Conservation (phyloP, 2,888 invertebrate genomes). For the Cloeon dipterum region DNA sequence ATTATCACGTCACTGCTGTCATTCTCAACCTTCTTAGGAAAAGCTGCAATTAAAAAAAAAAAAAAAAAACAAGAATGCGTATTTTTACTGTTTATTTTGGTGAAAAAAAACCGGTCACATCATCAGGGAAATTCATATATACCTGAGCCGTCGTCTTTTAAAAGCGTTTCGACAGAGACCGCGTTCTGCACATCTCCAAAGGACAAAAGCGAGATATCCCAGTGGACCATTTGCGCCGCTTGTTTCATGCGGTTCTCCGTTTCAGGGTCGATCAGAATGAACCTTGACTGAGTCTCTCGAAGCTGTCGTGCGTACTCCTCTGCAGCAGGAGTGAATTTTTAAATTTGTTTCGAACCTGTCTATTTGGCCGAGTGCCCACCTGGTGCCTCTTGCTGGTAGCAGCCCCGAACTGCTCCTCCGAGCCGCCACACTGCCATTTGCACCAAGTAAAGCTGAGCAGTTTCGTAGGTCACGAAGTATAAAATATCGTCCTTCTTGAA, state of each 20-base stretch:
- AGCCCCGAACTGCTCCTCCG: conserved; percentile 5
- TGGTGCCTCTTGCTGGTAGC: conserved; percentile 2
- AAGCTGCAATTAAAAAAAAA: too few relatives aligned
- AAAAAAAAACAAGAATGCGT: too few relatives aligned
- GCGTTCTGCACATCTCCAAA: not conserved
- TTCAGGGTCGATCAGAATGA: not conserved
- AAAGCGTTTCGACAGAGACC: not conserved
- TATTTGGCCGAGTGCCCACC: too few relatives aligned
- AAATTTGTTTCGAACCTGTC: too few relatives aligned
- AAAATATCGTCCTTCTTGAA: conserved; percentile 6
- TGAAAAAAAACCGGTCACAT: too few relatives aligned
- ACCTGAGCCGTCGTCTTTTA: not conserved
- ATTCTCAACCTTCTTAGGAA: not conserved
- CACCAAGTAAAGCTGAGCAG: conserved; percentile 2
- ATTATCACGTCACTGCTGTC: not conserved
- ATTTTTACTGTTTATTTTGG: too few relatives aligned
- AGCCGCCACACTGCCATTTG: conserved; percentile 6
- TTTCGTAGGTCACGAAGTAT: conserved; percentile 4
- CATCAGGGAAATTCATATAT: too few relatives aligned
- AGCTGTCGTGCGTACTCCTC: not conserved
- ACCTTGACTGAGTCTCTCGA: not conserved
- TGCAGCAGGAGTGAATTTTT: too few relatives aligned
- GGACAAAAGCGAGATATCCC: not conserved
- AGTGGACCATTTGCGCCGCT: not conserved
- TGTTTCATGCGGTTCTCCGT: not conserved